Percentiles rank a stretch among this genome's conserved stretches.
Evolutionary conservation across 2,888 invertebrate species (phyloP).

Genomic region (Uloborus plumipes): DNA sequence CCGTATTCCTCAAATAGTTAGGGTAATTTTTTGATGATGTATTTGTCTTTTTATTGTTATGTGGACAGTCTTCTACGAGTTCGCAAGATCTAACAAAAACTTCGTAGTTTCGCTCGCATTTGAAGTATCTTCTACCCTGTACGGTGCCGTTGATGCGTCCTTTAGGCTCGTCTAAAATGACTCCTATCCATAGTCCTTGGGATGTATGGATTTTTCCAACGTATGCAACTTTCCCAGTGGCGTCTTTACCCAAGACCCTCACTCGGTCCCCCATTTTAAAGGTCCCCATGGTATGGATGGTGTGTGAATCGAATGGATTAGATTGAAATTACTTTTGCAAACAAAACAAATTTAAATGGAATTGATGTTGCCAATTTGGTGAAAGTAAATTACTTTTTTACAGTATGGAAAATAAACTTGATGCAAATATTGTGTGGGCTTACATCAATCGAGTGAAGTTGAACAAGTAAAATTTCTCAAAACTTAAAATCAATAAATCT

Average conservation of each 20-base stretch:
- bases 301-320: too few relatives aligned
- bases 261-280: constrained; percentile 34
- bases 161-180: constrained; percentile 28
- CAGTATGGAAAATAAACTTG: too few relatives aligned
- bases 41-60: neutral
- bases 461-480: too few relatives aligned
- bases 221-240: constrained; percentile 26
- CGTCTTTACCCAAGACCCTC: constrained; percentile 21
- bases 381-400: too few relatives aligned
- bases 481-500: too few relatives aligned
- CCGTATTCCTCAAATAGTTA: constrained; percentile 10
- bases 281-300: too few relatives aligned
- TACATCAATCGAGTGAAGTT: too few relatives aligned
- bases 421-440: too few relatives aligned
- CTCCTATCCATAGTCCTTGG: constrained; percentile 26
- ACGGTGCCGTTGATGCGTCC: constrained; percentile 38
- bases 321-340: too few relatives aligned
- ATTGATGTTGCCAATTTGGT: too few relatives aligned
- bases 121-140: constrained; percentile 35
- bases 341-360: too few relatives aligned
- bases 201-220: constrained; percentile 26
- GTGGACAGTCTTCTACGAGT: constrained; percentile 7
- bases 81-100: constrained; percentile 35
- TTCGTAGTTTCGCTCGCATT: constrained; percentile 25
- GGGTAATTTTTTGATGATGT: neutral